Evolutionary conservation across 2,113 vertebrate species (phyloP).

Genomic region (Crotalus tigris): DNA sequence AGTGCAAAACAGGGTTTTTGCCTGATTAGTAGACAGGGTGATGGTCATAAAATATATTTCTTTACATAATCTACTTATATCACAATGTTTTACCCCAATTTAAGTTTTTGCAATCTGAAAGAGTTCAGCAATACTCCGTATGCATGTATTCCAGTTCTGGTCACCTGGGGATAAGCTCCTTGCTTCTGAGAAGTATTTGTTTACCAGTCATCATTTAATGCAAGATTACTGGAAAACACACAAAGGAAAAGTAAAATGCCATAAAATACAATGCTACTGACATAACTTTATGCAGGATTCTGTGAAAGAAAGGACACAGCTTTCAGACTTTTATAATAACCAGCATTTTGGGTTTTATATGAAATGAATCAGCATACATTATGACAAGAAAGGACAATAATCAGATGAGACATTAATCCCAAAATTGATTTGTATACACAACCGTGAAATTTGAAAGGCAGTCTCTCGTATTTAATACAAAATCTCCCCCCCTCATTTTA

Average conservation of each 20-base stretch:
- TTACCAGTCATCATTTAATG: neutral
- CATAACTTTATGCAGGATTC: neutral
- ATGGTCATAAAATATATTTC: neutral
- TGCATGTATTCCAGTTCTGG: neutral
- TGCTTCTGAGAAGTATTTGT: neutral
- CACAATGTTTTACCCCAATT: neutral
- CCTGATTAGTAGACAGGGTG: neutral
- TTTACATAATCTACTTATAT: neutral
- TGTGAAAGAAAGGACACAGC: neutral
- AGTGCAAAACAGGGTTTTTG: neutral
- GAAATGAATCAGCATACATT: neutral
- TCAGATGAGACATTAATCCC: neutral
- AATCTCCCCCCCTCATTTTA: neutral
- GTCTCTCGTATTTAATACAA: neutral
- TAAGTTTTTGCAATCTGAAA: neutral
- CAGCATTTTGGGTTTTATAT: neutral
- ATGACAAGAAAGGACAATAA: neutral
- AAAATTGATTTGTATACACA: neutral
- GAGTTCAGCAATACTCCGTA: neutral
- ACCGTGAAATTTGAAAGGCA: neutral
- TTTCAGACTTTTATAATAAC: neutral
- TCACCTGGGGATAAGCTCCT: neutral
- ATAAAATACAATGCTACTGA: neutral
- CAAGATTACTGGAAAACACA: neutral
- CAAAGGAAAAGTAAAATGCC: neutral